A percentile compares a stretch with the other conserved stretches of the same genome.
These are phyloP conservation scores for Geotria australis DNA, from an alignment of 2,797 vertebrate genomes.

Conservation along the genomic window DNA sequence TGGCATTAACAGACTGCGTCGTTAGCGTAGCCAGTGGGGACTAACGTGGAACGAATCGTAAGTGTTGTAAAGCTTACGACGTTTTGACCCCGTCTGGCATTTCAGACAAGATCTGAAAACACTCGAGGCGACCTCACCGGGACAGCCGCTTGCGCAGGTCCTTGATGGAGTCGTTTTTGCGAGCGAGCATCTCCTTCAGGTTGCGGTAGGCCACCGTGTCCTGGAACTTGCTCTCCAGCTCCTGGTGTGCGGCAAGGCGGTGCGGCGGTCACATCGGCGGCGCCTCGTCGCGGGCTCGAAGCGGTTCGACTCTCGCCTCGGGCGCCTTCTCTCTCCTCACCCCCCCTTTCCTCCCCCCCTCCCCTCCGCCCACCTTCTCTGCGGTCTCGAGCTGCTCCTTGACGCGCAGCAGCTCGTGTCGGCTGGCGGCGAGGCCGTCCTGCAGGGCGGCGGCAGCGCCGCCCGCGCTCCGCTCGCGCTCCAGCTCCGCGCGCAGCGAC, in stretches of 20 bases:
- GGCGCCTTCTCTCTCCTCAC: too few species aligned
- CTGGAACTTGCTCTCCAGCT: slow-evolving; percentile 86
- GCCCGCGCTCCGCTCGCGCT: slow-evolving; percentile 34
- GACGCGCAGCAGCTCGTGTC: slow-evolving; percentile 54
- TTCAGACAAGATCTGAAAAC: too few species aligned
- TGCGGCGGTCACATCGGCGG: too few species aligned
- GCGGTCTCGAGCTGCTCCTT: slow-evolving; percentile 54
- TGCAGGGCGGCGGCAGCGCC: slow-evolving; percentile 47
- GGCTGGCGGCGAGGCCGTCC: slow-evolving; percentile 41
- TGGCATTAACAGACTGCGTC: too few species aligned
- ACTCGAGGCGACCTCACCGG: too few species aligned
- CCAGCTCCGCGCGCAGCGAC: slow-evolving; percentile 41
- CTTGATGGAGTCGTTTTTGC: slow-evolving; percentile 87
- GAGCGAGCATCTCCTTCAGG: slow-evolving; percentile 85
- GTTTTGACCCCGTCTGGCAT: too few species aligned
- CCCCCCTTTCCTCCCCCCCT: neutral
- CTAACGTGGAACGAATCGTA: too few species aligned
- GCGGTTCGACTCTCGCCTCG: too few species aligned
- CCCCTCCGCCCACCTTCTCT: slow-evolving; percentile 35
- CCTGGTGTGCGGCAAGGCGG: slow-evolving; percentile 12
- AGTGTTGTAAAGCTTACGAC: too few species aligned
- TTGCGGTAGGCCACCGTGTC: slow-evolving; percentile 76
- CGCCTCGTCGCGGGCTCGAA: too few species aligned
- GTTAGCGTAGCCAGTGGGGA: too few species aligned
- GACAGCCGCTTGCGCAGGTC: slow-evolving; percentile 49